phyloP scores from a whole-genome alignment of 2,797 vertebrate genomes.

The Lagocephalus sceleratus region DNA sequence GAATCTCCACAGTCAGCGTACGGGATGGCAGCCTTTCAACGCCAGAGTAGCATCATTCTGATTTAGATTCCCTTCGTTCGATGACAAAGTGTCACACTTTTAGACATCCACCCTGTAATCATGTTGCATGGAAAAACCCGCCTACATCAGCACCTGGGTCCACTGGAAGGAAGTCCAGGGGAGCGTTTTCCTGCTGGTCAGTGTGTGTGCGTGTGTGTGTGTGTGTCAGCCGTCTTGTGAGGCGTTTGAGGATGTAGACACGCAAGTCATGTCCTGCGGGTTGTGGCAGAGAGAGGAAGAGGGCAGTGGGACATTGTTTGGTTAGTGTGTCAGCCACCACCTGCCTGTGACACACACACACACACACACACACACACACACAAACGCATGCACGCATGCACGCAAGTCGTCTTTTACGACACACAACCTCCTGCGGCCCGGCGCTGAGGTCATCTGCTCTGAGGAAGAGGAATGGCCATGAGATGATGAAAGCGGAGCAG shows the following conservation, averaged over 20 bases:
- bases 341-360: slow-evolving; percentile 19
- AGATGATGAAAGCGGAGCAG: slow-evolving; percentile 38
- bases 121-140: no score
- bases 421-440: slow-evolving; percentile 7
- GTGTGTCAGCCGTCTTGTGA: slow-evolving; percentile 25
- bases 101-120: no score
- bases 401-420: not conserved
- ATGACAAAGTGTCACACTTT: no score
- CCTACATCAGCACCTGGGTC: not conserved
- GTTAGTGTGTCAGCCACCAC: slow-evolving; percentile 38
- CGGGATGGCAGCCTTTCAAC: no score
- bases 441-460: slow-evolving; percentile 42
- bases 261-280: slow-evolving; percentile 53
- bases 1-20: no score
- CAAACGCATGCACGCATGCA: slow-evolving; percentile 1
- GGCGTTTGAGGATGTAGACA: not conserved
- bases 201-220: no score
- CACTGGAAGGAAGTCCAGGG: slow-evolving; percentile 7
- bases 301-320: slow-evolving; percentile 23
- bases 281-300: slow-evolving; percentile 50
- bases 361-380: slow-evolving; percentile 7
- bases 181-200: slow-evolving; percentile 10
- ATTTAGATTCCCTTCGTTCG: no score
- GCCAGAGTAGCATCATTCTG: no score
- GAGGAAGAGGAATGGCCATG: slow-evolving; percentile 34